Conservation (phyloP, 1,140 invertebrate genomes). For the Apis cerana region DNA sequence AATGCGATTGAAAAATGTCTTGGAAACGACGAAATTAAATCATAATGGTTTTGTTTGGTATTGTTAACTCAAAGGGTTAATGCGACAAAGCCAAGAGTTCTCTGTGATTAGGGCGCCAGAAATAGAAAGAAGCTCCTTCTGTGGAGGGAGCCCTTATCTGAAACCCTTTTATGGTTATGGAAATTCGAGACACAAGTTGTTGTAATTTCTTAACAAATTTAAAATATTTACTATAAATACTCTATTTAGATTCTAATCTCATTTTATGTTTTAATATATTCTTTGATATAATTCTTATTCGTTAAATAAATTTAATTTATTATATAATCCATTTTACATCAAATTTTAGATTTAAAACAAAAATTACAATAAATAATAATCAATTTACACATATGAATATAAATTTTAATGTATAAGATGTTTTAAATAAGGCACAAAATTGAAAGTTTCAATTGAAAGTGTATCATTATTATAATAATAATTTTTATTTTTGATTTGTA, state of each 20-base stretch:
- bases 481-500: no score
- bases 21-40: slow-evolving; percentile 19
- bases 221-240: no score
- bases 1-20: slow-evolving; percentile 9
- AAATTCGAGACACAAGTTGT: neutral
- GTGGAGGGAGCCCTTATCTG: neutral
- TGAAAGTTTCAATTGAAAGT: no score
- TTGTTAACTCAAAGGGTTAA: slow-evolving; percentile 61
- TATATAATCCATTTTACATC: neutral
- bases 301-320: neutral
- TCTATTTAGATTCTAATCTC: no score
- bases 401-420: no score
- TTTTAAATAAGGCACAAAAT: no score
- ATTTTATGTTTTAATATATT: neutral
- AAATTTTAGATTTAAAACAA: no score
- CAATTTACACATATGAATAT: no score
- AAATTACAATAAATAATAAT: no score
- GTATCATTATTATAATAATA: no score
- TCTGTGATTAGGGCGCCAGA: slow-evolving; percentile 51
- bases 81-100: slow-evolving; percentile 60
- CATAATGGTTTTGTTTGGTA: neutral
- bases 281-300: neutral
- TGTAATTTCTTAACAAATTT: neutral
- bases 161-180: neutral
- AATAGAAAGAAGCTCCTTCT: neutral